These are phyloP conservation scores for Hoplostethus atlanticus DNA, from an alignment of 2,797 vertebrate species.

Conservation along the genomic window DNA sequence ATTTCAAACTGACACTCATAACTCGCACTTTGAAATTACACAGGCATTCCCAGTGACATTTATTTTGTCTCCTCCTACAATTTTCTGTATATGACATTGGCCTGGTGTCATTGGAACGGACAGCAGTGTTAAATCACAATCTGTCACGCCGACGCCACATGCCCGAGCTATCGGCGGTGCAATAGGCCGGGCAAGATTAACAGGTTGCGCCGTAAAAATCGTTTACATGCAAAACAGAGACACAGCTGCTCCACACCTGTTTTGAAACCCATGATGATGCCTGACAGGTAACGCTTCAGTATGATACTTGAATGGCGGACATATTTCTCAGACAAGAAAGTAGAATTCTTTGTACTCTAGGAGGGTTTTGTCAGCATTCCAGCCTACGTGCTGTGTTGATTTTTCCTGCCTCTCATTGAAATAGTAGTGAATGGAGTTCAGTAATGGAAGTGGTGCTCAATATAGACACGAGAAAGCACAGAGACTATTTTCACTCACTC, in stretches of 20 bases:
- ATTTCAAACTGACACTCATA: constrained; percentile 61
- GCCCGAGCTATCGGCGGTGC: constrained; percentile 9
- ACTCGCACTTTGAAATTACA: constrained; percentile 47
- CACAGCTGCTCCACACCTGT: constrained; percentile 26
- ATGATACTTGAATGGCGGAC: constrained; percentile 38
- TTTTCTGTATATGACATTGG: constrained; percentile 45
- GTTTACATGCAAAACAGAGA: constrained; percentile 31
- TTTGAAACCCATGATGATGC: constrained; percentile 7
- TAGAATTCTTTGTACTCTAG: no score
- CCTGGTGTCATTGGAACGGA: constrained; percentile 61
- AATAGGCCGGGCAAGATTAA: constrained; percentile 21
- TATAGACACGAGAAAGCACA: constrained; percentile 20
- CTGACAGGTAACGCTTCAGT: constrained; percentile 28
- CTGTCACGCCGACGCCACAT: constrained; percentile 59
- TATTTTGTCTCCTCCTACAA: constrained; percentile 33
- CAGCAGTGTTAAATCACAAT: constrained; percentile 74
- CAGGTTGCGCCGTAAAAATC: constrained; percentile 36
- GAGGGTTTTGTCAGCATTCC: no score
- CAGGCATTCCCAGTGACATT: constrained; percentile 12
- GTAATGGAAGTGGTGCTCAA: constrained; percentile 13
- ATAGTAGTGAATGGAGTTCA: no score
- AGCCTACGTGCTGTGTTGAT: no score
- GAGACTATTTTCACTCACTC: neutral
- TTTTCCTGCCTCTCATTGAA: no score
- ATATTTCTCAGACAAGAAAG: constrained; percentile 26